These are phyloP conservation scores for Pterocles gutturalis DNA, from an alignment of 2,113 vertebrate species.

Conservation along the genomic window DNA sequence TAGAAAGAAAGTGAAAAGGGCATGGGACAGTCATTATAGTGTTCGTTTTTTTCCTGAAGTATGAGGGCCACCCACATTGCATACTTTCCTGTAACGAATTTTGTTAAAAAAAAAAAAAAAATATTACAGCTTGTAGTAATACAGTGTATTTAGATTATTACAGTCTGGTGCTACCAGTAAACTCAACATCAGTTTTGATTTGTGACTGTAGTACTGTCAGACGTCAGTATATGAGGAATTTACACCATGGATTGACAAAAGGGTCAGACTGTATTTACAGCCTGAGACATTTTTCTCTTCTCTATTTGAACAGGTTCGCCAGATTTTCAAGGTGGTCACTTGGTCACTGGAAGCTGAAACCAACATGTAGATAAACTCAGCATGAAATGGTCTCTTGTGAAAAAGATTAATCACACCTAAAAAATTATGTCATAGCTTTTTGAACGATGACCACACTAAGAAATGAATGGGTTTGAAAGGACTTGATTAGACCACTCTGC, in stretches of 20 bases:
- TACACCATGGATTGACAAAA: background rate
- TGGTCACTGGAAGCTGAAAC: background rate
- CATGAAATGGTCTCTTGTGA: background rate
- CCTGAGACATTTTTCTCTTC: background rate
- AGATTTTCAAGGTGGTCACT: background rate
- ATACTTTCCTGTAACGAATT: background rate
- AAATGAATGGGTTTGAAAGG: background rate
- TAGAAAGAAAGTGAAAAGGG: background rate
- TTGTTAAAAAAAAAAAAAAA: background rate
- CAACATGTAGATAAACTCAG: background rate
- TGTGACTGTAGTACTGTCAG: background rate
- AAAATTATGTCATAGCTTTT: background rate
- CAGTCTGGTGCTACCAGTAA: background rate
- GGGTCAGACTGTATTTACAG: background rate
- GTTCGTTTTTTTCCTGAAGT: background rate
- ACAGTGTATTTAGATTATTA: background rate
- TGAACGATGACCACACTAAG: background rate
- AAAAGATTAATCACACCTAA: background rate
- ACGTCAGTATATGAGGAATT: background rate
- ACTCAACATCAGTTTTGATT: background rate
- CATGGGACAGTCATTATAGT: background rate
- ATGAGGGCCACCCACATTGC: background rate
- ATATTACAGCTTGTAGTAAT: background rate
- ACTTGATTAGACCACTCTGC: background rate
- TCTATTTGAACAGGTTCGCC: background rate